phyloP scores from a whole-genome alignment of 2,113 vertebrate species.

The chimpanzee (Pan troglodytes) region NHGRI_mPanTro3-v2.1_pri NC_072411.2:17464501-17465000 shows the following conservation, averaged over 20 bases:
- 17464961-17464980: neutral
- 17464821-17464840: neutral
- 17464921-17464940: neutral
- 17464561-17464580: neutral
- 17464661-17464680: neutral
- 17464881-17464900: neutral
- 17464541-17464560: neutral
- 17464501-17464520: neutral
- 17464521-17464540: neutral
- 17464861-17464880: neutral
- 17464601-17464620: neutral
- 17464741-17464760: neutral
- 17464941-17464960: neutral
- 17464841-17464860: neutral
- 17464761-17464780: neutral
- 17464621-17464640: neutral
- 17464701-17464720: neutral
- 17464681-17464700: neutral
- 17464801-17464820: neutral
- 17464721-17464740: neutral
- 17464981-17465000: neutral
- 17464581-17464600: neutral
- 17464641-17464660: neutral
- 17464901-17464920: neutral
- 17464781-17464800: neutral